Conservation (phyloP, 2,888 invertebrate genomes). For the Rhimphoctona megacephalus region DNA sequence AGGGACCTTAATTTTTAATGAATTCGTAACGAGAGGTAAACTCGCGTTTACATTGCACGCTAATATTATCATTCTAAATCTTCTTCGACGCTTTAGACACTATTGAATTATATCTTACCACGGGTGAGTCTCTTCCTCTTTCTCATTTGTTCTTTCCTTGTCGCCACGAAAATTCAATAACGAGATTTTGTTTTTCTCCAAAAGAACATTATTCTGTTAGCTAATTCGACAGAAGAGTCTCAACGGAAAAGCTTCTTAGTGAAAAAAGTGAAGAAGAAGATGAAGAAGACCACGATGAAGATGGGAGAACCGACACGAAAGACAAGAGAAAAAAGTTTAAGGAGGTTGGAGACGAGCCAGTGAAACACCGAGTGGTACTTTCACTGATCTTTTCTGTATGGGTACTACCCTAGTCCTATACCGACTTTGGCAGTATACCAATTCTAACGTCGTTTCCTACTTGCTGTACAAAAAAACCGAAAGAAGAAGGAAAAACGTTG, state of each 20-base stretch:
- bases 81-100: slow-evolving; percentile 56
- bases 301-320: not conserved
- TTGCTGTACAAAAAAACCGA: slow-evolving; percentile 19
- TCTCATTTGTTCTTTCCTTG: not conserved
- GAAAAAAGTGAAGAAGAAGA: slow-evolving; percentile 5
- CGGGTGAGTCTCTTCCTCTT: slow-evolving; percentile 2
- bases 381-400: slow-evolving; percentile 50
- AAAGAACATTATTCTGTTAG: slow-evolving; percentile 73
- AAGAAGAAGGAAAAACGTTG: slow-evolving; percentile 4
- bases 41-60: slow-evolving; percentile 65
- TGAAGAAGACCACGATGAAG: not conserved
- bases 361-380: slow-evolving; percentile 66
- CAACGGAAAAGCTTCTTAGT: not conserved
- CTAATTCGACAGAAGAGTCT: slow-evolving; percentile 64
- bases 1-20: slow-evolving; percentile 64
- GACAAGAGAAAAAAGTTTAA: slow-evolving; percentile 58
- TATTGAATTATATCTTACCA: slow-evolving; percentile 75
- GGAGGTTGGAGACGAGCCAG: slow-evolving; percentile 69
- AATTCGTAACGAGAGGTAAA: slow-evolving; percentile 71
- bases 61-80: slow-evolving; percentile 77
- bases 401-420: not conserved
- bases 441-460: slow-evolving; percentile 43
- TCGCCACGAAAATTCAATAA: slow-evolving; percentile 67
- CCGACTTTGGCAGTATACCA: slow-evolving; percentile 57
- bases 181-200: slow-evolving; percentile 76